These are phyloP conservation scores for Seriola dumerili DNA, from an alignment of 2,113 vertebrate species.

Conservation along the genomic window DNA sequence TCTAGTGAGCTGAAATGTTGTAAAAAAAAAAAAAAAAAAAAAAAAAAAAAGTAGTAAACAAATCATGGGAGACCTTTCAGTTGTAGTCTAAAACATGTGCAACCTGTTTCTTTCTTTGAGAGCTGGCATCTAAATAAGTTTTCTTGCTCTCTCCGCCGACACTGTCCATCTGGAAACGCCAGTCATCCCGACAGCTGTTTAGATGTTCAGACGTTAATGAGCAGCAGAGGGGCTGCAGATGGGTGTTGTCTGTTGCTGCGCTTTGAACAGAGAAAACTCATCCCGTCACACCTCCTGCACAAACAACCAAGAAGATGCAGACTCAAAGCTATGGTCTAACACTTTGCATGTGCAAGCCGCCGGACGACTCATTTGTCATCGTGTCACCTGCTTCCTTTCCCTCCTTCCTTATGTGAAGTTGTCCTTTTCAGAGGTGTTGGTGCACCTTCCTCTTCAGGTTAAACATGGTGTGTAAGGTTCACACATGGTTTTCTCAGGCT, in stretches of 20 bases:
- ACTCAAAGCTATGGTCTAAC: not conserved
- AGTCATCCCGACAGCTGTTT: not conserved
- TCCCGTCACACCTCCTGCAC: not conserved
- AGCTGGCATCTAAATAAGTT: not conserved
- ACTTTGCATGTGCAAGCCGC: not conserved
- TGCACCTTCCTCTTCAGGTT: not conserved
- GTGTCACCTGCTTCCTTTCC: not conserved
- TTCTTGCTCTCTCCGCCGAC: not conserved
- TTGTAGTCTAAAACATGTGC: not conserved
- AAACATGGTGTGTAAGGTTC: not conserved
- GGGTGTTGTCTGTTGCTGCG: not conserved
- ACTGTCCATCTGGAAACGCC: not conserved
- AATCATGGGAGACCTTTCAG: not conserved
- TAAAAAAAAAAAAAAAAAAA: not conserved
- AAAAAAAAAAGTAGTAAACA: not conserved
- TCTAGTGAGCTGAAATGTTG: not conserved
- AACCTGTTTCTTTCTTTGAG: not conserved
- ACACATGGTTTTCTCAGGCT: no score
- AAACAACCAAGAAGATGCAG: not conserved
- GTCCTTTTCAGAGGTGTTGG: not conserved
- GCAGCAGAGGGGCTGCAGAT: constrained; percentile 14
- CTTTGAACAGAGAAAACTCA: not conserved
- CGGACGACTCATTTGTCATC: not conserved
- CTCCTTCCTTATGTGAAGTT: not conserved
- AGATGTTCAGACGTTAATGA: constrained; percentile 12